Conservation (phyloP, 1,140 invertebrate species). For the Protaetia brevitarsis region DNA sequence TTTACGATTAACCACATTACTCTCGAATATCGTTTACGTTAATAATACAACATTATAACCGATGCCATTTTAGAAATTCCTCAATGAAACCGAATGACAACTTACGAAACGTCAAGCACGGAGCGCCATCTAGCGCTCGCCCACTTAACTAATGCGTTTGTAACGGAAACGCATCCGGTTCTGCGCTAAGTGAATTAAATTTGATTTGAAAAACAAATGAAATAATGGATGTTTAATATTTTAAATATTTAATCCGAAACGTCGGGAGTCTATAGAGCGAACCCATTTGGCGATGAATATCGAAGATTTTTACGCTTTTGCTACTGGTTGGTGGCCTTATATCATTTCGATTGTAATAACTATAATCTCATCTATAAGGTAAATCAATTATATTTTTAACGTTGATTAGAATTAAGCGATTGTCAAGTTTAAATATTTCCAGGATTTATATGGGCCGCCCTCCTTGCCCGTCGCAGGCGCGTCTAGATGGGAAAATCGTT, state of each 20-base stretch:
- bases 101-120: background rate
- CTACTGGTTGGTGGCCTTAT: slow-evolving; percentile 30
- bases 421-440: slow-evolving; percentile 22
- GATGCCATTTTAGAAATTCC: slow-evolving; percentile 1
- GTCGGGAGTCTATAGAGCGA: background rate
- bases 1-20: slow-evolving; percentile 8
- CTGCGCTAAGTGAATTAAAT: slow-evolving; percentile 21
- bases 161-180: slow-evolving; percentile 20
- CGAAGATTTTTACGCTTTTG: slow-evolving; percentile 24
- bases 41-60: background rate
- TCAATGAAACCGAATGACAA: slow-evolving; percentile 2
- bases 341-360: slow-evolving; percentile 36
- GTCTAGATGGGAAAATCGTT: slow-evolving; percentile 54
- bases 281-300: slow-evolving; percentile 22
- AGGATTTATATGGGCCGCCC: slow-evolving; percentile 48
- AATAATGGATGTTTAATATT: too few relatives aligned
- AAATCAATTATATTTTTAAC: slow-evolving; percentile 11
- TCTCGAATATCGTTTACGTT: background rate
- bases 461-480: slow-evolving; percentile 43
- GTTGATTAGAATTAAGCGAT: background rate
- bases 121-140: background rate
- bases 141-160: too few relatives aligned
- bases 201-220: slow-evolving; percentile 27
- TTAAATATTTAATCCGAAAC: too few relatives aligned
- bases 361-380: slow-evolving; percentile 40